Evolutionary conservation across 2,888 invertebrate species (phyloP).

Genomic region (Pseudeuparius sepicola): DNA sequence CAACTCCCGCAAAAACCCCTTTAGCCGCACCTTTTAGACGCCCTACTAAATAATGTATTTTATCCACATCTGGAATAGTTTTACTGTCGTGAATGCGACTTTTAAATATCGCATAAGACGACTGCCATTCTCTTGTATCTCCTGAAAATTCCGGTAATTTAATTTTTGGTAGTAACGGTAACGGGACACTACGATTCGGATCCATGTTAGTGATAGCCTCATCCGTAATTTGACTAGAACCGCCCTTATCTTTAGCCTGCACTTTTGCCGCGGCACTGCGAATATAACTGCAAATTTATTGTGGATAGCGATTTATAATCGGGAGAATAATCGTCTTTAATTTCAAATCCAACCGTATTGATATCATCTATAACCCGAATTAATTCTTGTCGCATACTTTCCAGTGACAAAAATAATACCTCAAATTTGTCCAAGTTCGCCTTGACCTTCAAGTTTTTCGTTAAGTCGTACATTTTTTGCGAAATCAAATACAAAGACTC

Average conservation of each 20-base stretch:
- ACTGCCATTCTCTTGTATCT: not conserved
- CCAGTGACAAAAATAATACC: too few relatives aligned
- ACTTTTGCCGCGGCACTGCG: not conserved
- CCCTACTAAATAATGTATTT: slow-evolving; percentile 1
- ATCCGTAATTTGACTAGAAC: not conserved
- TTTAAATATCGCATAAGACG: slow-evolving; percentile 1
- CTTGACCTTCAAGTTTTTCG: too few relatives aligned
- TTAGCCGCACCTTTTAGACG: not conserved
- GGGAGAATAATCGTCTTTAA: not conserved
- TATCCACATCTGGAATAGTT: not conserved
- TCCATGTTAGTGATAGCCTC: not conserved
- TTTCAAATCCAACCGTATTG: not conserved
- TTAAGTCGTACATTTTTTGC: too few relatives aligned
- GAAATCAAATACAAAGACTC: too few relatives aligned
- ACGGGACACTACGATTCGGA: not conserved
- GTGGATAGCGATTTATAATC: not conserved
- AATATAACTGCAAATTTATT: slow-evolving; percentile 2
- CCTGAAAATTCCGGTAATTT: slow-evolving; percentile 2
- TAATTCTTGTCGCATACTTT: too few relatives aligned
- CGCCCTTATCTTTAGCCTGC: not conserved
- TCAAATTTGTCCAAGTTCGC: too few relatives aligned
- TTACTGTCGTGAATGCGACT: slow-evolving; percentile 1
- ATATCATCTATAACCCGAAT: slow-evolving; percentile 1
- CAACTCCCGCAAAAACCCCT: slow-evolving; percentile 1
- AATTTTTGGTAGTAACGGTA: slow-evolving; percentile 2